Percentiles rank a stretch among this genome's conserved stretches.
These are phyloP conservation scores for Desmodus rotundus DNA, from an alignment of 2,113 vertebrate species.

Conservation along the genomic window DNA sequence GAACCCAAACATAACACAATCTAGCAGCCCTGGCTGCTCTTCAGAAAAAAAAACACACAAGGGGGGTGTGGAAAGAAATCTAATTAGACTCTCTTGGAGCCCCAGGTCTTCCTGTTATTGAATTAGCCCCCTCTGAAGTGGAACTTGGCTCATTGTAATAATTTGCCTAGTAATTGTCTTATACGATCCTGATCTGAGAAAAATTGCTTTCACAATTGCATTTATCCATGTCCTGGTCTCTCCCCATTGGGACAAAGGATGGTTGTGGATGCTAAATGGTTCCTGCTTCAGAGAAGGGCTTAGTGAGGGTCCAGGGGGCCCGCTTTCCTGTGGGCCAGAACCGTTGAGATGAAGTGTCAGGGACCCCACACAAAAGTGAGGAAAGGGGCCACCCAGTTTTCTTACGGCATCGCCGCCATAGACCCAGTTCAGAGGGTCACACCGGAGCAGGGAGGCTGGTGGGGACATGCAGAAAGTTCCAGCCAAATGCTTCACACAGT, in stretches of 20 bases:
- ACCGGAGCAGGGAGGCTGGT: rapidly evolving
- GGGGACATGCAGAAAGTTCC: not conserved
- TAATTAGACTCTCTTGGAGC: slow-evolving; percentile 63
- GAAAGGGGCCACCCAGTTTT: not conserved
- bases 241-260: not conserved
- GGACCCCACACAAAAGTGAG: not conserved
- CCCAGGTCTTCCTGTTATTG: slow-evolving; percentile 30
- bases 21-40: slow-evolving; percentile 54
- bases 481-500: not conserved
- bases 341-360: not conserved
- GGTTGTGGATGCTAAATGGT: not conserved
- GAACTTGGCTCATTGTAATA: slow-evolving; percentile 50
- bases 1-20: slow-evolving; percentile 57
- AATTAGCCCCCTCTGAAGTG: slow-evolving; percentile 43
- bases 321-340: not conserved
- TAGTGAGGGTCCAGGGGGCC: not conserved
- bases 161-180: slow-evolving; percentile 47
- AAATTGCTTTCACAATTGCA: not conserved
- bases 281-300: not conserved
- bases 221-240: not conserved
- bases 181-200: not conserved
- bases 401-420: not conserved
- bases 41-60: slow-evolving; percentile 56
- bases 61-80: slow-evolving; percentile 58
- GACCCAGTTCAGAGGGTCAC: not conserved